These are phyloP conservation scores for Nephrocerus scutellatus DNA, from an alignment of 2,888 invertebrate species.

Conservation along the genomic window DNA sequence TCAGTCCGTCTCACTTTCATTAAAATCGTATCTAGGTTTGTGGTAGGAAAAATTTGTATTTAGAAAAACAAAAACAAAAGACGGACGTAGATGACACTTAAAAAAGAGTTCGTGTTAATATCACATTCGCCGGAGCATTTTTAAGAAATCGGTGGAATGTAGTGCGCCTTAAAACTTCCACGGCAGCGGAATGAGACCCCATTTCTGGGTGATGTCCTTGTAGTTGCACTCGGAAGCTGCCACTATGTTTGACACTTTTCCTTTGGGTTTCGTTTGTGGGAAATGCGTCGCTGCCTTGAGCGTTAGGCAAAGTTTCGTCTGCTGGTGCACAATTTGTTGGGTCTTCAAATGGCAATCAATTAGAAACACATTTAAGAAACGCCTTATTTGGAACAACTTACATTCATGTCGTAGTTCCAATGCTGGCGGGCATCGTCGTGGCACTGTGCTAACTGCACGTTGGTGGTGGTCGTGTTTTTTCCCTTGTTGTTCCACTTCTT, in stretches of 20 bases:
- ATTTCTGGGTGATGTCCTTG: conserved; percentile 40
- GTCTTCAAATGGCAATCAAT: conserved; percentile 26
- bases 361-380: not conserved
- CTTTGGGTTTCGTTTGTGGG: conserved; percentile 28
- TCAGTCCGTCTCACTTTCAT: too few species aligned
- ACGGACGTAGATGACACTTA: too few species aligned
- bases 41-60: too few species aligned
- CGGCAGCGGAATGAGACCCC: conserved; percentile 43
- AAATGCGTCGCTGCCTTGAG: conserved; percentile 30
- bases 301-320: conserved; percentile 40
- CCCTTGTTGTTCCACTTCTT: conserved; percentile 31
- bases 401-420: conserved; percentile 44
- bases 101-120: too few species aligned
- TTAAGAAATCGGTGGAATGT: too few species aligned
- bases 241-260: conserved; percentile 34
- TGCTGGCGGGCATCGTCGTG: conserved; percentile 33
- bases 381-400: conserved; percentile 26
- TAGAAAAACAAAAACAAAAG: too few species aligned
- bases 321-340: conserved; percentile 41
- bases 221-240: conserved; percentile 35
- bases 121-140: too few species aligned
- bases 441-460: conserved; percentile 41
- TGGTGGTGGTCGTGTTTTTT: conserved; percentile 35
- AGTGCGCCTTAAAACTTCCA: conserved; percentile 42
- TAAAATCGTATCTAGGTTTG: too few species aligned